Conservation (phyloP, 2,888 invertebrate genomes). For the Nineta flava region DNA sequence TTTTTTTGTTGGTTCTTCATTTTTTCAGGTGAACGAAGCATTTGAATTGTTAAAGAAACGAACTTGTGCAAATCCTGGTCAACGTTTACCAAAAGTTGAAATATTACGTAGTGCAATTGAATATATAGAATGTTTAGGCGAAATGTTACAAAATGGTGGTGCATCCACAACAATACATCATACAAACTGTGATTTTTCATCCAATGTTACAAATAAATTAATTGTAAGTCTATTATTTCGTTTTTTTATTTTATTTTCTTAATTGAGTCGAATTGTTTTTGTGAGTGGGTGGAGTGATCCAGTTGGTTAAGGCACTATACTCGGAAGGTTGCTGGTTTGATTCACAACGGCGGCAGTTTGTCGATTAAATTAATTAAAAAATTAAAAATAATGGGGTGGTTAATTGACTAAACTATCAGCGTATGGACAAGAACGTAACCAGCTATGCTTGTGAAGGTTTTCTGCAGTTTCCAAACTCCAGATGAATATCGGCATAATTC, state of each 20-base stretch:
- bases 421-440: too few relatives aligned
- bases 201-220: background rate
- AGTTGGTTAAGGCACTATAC: too few relatives aligned
- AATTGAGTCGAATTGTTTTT: too few relatives aligned
- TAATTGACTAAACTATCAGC: too few relatives aligned
- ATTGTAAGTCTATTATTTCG: background rate
- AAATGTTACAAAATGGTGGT: slow-evolving; percentile 48
- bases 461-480: too few relatives aligned
- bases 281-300: too few relatives aligned
- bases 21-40: slow-evolving; percentile 83
- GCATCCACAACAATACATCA: background rate
- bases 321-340: too few relatives aligned
- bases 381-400: too few relatives aligned
- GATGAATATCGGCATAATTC: too few relatives aligned
- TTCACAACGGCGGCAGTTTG: too few relatives aligned
- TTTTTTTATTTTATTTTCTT: background rate
- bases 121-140: slow-evolving; percentile 86
- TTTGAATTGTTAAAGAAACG: slow-evolving; percentile 87
- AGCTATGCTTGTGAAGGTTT: too few relatives aligned
- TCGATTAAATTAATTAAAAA: too few relatives aligned
- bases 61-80: slow-evolving; percentile 90
- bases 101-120: slow-evolving; percentile 95
- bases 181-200: background rate
- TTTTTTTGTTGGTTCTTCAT: background rate
- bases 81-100: slow-evolving; percentile 92